These are phyloP conservation scores for Chaitophorus viminalis DNA, from an alignment of 2,888 invertebrate genomes.

Conservation along the genomic window DNA sequence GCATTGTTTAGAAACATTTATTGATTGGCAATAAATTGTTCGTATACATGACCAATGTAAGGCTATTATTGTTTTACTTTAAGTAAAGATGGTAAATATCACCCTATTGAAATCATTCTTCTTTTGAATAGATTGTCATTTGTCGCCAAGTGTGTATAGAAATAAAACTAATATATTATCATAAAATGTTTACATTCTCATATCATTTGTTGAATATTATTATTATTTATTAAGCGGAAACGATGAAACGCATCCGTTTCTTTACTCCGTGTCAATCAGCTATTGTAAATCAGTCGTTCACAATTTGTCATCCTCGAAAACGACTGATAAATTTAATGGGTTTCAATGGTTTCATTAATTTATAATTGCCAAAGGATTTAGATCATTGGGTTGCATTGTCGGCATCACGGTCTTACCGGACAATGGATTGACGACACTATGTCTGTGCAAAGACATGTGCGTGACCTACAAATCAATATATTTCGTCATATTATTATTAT, in stretches of 20 bases:
- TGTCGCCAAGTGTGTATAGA: not conserved
- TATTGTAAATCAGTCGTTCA: not conserved
- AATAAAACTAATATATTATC: too few species aligned
- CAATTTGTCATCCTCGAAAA: constrained; percentile 42
- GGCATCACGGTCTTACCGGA: constrained; percentile 16
- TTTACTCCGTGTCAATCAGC: not conserved
- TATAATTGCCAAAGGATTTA: constrained; percentile 21
- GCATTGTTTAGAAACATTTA: not conserved
- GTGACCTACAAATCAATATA: constrained; percentile 9
- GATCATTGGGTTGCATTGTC: not conserved
- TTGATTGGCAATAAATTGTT: not conserved
- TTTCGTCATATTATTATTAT: not conserved
- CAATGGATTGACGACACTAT: not conserved
- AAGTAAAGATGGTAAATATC: not conserved
- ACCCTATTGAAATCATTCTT: not conserved
- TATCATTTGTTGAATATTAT: not conserved
- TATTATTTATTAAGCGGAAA: not conserved
- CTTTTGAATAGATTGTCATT: not conserved
- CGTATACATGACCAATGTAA: not conserved
- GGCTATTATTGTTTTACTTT: not conserved
- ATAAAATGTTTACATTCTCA: not conserved
- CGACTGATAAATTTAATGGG: constrained; percentile 8
- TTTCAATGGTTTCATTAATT: not conserved
- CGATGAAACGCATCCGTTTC: constrained; percentile 10
- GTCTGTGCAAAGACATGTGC: not conserved